Conservation (phyloP, 2,113 vertebrate species). For the Acanthochromis polyacanthus region DNA sequence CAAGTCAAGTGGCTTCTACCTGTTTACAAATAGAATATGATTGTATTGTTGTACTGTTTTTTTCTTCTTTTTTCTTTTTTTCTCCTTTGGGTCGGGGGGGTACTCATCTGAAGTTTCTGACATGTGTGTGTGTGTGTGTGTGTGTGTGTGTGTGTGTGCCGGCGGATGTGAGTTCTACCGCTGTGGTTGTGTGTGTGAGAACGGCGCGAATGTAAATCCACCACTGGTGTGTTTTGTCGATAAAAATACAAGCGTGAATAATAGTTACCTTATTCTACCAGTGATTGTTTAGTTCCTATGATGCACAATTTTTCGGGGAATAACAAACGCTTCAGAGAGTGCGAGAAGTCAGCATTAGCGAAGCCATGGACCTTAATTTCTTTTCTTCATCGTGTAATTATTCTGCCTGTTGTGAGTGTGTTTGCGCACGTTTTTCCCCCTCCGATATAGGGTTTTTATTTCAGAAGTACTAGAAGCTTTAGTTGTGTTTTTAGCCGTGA, state of each 20-base stretch:
- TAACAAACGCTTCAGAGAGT: conserved; percentile 53
- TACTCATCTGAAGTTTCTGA: conserved; percentile 95
- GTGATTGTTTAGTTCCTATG: conserved; percentile 79
- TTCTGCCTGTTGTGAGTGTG: conserved; percentile 29
- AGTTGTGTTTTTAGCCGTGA: conserved; percentile 72
- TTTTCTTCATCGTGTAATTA: conserved; percentile 52
- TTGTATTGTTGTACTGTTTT: conserved; percentile 97
- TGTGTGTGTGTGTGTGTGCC: conserved; percentile 3
- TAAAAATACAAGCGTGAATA: conserved; percentile 66
- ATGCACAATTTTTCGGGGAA: conserved; percentile 72
- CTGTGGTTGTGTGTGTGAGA: conserved; percentile 35
- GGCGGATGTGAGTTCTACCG: conserved; percentile 22
- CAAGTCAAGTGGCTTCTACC: conserved; percentile 99
- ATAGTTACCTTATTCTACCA: conserved; percentile 64
- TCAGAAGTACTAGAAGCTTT: conserved; percentile 69
- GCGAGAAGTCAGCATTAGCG: conserved; percentile 82
- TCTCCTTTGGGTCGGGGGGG: conserved; percentile 64
- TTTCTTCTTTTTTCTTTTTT: conserved; percentile 25
- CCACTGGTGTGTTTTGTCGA: conserved; percentile 68
- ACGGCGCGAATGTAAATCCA: conserved; percentile 82
- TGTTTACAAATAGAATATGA: conserved; percentile 99
- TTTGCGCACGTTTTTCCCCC: conserved; percentile 7
- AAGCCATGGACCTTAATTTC: conserved; percentile 87
- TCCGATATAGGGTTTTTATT: conserved; percentile 63
- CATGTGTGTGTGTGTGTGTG: conserved; percentile 51